Percentiles rank a stretch among this genome's conserved stretches.
These are phyloP conservation scores for Sweltsa coloradensis DNA, from an alignment of 1,140 invertebrate genomes.

Conservation along the genomic window DNA sequence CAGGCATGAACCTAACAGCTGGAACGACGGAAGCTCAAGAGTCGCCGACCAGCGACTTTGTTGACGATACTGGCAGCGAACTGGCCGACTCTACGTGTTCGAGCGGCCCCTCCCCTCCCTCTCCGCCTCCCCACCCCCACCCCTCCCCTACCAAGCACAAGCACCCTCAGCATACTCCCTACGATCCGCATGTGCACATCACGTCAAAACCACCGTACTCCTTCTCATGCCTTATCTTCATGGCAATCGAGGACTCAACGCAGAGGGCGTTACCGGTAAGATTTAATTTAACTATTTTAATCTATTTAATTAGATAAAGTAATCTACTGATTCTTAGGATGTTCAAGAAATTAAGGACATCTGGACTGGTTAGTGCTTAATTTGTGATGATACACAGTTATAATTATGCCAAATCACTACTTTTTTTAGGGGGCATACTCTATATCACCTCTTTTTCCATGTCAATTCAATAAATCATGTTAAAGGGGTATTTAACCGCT, in stretches of 20 bases:
- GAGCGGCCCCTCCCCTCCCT: conserved; percentile 15
- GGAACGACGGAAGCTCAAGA: conserved; percentile 1
- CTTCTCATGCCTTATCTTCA: conserved; percentile 91
- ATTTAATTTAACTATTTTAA: no score
- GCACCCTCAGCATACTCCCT: conserved; percentile 59
- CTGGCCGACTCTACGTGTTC: conserved; percentile 18
- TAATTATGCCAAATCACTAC: no score
- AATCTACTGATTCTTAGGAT: no score
- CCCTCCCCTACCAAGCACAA: conserved; percentile 30
- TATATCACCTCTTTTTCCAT: no score
- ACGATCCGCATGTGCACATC: conserved; percentile 64
- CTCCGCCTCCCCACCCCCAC: conserved; percentile 5
- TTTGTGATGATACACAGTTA: no score
- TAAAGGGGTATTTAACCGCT: no score
- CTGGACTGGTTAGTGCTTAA: no score
- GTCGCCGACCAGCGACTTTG: conserved; percentile 25
- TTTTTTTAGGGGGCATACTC: no score
- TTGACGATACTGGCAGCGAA: conserved; percentile 18
- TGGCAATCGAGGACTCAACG: conserved; percentile 89
- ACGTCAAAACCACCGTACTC: conserved; percentile 89
- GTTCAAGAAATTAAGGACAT: no score
- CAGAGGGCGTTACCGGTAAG: conserved; percentile 54
- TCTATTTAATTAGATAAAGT: no score
- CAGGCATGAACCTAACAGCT: conserved; percentile 9
- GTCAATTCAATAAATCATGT: no score